A percentile compares a stretch with the other conserved stretches of the same genome.
phyloP scores from a whole-genome alignment of 92 coral and sea anemone genomes.

The Scolanthus callimorphus region DNA sequence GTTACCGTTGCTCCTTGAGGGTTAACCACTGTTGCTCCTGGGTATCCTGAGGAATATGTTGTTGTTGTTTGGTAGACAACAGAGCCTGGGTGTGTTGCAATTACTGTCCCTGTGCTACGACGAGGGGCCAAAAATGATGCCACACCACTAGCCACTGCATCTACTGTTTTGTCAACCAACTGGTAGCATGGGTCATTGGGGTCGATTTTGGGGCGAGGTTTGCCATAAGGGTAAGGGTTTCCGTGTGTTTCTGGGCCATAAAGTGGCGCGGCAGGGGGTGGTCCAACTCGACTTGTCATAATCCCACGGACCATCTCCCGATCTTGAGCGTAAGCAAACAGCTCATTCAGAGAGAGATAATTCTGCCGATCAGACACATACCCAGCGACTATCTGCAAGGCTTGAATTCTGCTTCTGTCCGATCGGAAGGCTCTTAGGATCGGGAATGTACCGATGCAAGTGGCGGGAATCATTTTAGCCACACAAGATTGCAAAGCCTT shows the following conservation, averaged over 20 bases:
- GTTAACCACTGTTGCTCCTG: conserved; percentile 5
- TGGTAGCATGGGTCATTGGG: conserved; percentile 66
- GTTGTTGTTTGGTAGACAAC: conserved; percentile 52
- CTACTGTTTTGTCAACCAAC: conserved; percentile 54
- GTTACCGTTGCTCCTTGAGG: not conserved
- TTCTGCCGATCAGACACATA: conserved; percentile 72
- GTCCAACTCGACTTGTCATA: conserved; percentile 67
- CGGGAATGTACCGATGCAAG: conserved; percentile 58
- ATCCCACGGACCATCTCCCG: conserved; percentile 55
- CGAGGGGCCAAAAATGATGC: conserved; percentile 59
- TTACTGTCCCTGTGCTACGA: conserved; percentile 40
- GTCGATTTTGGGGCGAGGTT: conserved; percentile 54
- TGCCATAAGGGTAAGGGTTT: conserved; percentile 83
- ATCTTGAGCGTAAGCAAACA: conserved; percentile 50
- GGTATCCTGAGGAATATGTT: conserved; percentile 24
- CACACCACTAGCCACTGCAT: conserved; percentile 60
- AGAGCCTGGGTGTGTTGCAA: conserved; percentile 24
- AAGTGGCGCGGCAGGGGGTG: conserved; percentile 54
- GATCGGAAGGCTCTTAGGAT: conserved; percentile 60
- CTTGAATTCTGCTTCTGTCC: conserved; percentile 59
- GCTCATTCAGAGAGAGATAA: conserved; percentile 55
- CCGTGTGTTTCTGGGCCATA: conserved; percentile 34
- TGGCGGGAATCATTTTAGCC: conserved; percentile 78
- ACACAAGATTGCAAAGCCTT: conserved; percentile 67
- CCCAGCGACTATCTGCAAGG: conserved; percentile 56